Percentiles rank a stretch among this genome's conserved stretches.
Conservation (phyloP, 2,888 invertebrate species). For the Anoplius nigerrimus region DNA sequence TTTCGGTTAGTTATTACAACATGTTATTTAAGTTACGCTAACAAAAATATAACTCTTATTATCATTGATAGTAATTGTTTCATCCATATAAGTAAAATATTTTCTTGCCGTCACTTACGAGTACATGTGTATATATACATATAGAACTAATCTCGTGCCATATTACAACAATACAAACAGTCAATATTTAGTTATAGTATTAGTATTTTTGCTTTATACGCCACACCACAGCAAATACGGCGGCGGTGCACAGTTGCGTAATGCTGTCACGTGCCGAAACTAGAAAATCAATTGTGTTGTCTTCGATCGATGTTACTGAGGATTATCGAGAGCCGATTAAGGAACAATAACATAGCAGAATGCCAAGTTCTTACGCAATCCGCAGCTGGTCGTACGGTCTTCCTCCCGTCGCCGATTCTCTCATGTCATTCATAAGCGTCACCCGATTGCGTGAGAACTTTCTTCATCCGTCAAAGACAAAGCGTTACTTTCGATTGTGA, state of each 20-base stretch:
- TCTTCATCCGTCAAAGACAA: too few species aligned
- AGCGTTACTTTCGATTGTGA: too few species aligned
- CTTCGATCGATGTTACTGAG: constrained; percentile 13
- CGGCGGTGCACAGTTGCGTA: constrained; percentile 39
- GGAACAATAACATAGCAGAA: constrained; percentile 41
- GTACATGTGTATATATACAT: constrained; percentile 14
- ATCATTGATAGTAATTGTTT: constrained; percentile 51
- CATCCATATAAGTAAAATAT: constrained; percentile 61
- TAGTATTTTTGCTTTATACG: constrained; percentile 38
- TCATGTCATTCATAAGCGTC: too few species aligned
- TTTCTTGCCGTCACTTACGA: constrained; percentile 51
- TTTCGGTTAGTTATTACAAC: constrained; percentile 49
- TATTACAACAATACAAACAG: constrained; percentile 68
- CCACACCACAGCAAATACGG: constrained; percentile 40
- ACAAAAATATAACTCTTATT: constrained; percentile 69
- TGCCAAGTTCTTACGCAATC: constrained; percentile 11
- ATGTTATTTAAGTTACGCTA: constrained; percentile 56
- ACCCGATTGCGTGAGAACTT: too few species aligned
- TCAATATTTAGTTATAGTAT: constrained; percentile 51
- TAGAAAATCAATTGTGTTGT: constrained; percentile 39
- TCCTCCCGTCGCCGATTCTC: too few species aligned
- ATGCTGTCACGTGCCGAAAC: constrained; percentile 24
- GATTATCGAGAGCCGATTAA: constrained; percentile 27
- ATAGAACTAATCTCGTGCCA: constrained; percentile 56
- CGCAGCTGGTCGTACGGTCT: too few species aligned